These are phyloP conservation scores for Diploscapter pachys DNA, from an alignment of 1,140 invertebrate species.

Conservation along the genomic window DNA sequence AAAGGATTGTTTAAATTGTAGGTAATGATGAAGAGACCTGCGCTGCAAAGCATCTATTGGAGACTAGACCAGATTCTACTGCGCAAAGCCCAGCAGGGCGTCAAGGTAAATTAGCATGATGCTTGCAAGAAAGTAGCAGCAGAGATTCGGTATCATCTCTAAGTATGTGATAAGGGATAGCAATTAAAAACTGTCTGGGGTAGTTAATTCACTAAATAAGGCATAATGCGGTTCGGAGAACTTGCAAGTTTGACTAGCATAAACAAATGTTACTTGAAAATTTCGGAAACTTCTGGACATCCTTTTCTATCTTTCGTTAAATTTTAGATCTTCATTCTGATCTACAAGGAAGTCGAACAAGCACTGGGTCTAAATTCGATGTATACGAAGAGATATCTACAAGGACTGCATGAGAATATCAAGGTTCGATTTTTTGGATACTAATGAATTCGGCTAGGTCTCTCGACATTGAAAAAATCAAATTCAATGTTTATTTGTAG, in stretches of 20 bases:
- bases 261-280: no score
- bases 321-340: conserved; percentile 74
- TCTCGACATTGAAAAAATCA: no score
- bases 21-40: conserved; percentile 63
- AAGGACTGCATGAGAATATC: conserved; percentile 75
- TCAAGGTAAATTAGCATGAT: conserved; percentile 64
- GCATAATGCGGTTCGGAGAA: no score
- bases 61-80: conserved; percentile 54
- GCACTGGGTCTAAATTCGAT: conserved; percentile 89
- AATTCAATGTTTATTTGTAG: no score
- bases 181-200: no score
- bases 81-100: conserved; percentile 69
- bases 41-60: conserved; percentile 57
- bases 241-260: no score
- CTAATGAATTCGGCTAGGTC: conserved; percentile 2
- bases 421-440: conserved; percentile 68
- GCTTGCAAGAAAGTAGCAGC: no score
- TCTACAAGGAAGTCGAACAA: conserved; percentile 94
- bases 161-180: no score
- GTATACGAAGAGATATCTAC: conserved; percentile 83
- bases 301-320: no score
- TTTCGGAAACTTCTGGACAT: no score
- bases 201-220: no score
- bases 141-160: no score
- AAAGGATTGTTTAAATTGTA: conserved; percentile 1